A percentile compares a stretch with the other conserved stretches of the same genome.
Conservation (phyloP, 2,888 invertebrate genomes). For the Heliconius erato region DNA sequence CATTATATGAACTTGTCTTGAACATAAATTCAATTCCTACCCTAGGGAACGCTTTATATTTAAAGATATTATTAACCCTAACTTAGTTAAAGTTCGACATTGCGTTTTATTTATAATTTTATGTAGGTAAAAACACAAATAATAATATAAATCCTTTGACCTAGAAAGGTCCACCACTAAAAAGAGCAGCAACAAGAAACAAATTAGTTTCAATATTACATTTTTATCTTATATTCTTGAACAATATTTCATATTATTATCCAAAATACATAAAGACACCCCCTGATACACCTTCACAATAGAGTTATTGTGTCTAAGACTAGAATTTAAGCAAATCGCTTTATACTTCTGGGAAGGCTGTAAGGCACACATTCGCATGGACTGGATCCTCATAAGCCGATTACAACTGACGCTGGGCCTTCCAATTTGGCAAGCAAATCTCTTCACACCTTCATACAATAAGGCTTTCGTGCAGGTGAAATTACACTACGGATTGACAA, state of each 20-base stretch:
- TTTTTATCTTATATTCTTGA: not conserved
- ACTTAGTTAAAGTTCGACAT: not conserved
- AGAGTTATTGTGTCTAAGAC: conserved; percentile 10
- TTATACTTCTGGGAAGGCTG: conserved; percentile 43
- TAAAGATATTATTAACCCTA: too few relatives aligned
- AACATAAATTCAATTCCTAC: not conserved
- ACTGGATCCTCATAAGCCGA: conserved; percentile 67
- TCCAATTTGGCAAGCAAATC: conserved; percentile 77
- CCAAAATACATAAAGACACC: not conserved
- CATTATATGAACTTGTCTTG: not conserved
- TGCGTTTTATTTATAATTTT: not conserved
- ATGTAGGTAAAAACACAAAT: not conserved
- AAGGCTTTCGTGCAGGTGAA: conserved; percentile 63
- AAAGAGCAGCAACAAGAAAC: not conserved
- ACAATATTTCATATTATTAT: not conserved
- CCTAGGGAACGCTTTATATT: not conserved
- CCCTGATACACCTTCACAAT: not conserved
- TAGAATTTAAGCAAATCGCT: conserved; percentile 14
- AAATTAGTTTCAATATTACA: not conserved
- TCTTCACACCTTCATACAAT: conserved; percentile 65
- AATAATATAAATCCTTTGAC: too few relatives aligned
- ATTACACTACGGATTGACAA: conserved; percentile 64
- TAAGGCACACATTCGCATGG: conserved; percentile 51
- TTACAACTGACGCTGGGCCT: conserved; percentile 62
- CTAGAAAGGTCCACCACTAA: not conserved